Conservation (phyloP, 2,113 vertebrate genomes). For the Reinhardtius hippoglossoides region DNA sequence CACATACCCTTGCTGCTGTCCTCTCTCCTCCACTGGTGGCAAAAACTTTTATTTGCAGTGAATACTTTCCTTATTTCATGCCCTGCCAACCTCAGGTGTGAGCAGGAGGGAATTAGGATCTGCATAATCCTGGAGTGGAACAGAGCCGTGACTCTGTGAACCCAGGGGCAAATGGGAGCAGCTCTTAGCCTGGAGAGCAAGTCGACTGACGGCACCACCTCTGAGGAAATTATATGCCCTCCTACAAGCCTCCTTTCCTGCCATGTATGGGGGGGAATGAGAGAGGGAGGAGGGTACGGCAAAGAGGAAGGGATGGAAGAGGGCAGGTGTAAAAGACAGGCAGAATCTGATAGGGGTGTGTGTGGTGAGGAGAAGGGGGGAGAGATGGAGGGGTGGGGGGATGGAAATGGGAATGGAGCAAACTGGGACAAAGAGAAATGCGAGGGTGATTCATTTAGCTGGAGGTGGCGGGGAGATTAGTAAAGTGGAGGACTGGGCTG, state of each 20-base stretch:
- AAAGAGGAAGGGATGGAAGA: conserved; percentile 3
- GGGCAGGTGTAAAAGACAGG: conserved; percentile 41
- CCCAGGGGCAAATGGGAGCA: conserved; percentile 52
- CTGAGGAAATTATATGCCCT: conserved; percentile 69
- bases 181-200: conserved; percentile 58
- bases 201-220: conserved; percentile 29
- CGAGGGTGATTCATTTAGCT: conserved; percentile 60
- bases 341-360: conserved; percentile 23
- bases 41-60: conserved; percentile 72
- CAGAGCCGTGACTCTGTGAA: conserved; percentile 62
- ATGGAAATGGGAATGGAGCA: conserved; percentile 30
- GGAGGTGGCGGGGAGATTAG: conserved; percentile 49
- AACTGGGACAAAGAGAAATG: conserved; percentile 35
- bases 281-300: background rate
- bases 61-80: conserved; percentile 81
- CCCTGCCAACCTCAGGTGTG: conserved; percentile 80
- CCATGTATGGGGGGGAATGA: background rate
- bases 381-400: conserved; percentile 1
- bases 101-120: conserved; percentile 75
- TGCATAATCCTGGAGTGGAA: conserved; percentile 78
- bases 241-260: conserved; percentile 25
- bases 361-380: background rate
- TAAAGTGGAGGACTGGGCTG: conserved; percentile 36
- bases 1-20: background rate
- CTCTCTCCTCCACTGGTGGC: conserved; percentile 37